Conservation (phyloP, 2,888 invertebrate genomes). For the Ernsta delagoae region DNA sequence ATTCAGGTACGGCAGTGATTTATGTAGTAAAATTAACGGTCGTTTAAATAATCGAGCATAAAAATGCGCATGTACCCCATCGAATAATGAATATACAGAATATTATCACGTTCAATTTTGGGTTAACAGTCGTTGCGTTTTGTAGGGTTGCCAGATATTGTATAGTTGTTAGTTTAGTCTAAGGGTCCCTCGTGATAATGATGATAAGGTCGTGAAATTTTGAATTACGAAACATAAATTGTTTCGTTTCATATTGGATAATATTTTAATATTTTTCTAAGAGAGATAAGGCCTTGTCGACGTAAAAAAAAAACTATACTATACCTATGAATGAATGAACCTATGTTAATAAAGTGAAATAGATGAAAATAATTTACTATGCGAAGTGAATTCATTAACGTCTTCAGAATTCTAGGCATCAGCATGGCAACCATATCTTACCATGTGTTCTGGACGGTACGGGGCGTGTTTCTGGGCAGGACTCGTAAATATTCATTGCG, state of each 20-base stretch:
- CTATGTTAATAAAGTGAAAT: neutral
- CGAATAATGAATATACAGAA: constrained; percentile 48
- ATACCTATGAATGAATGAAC: too few species aligned
- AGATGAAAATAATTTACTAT: neutral
- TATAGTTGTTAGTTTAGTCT: neutral
- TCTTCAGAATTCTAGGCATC: neutral
- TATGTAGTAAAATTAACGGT: constrained; percentile 41
- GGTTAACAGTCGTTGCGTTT: constrained; percentile 41
- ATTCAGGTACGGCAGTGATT: constrained; percentile 39
- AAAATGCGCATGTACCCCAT: constrained; percentile 42
- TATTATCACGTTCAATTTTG: constrained; percentile 47
- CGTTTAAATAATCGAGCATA: constrained; percentile 34
- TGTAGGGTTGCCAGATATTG: neutral
- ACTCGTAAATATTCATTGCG: constrained; percentile 75
- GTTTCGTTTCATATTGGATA: too few species aligned
- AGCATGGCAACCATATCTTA: constrained; percentile 26
- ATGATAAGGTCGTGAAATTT: too few species aligned
- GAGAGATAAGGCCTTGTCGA: too few species aligned
- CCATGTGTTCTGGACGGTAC: constrained; percentile 41
- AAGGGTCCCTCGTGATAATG: too few species aligned
- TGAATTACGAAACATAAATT: too few species aligned
- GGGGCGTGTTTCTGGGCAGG: constrained; percentile 57
- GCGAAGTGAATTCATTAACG: neutral
- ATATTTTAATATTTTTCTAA: too few species aligned
- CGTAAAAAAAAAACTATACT: too few species aligned